Conservation (phyloP, 92 coral and sea anemone genomes). For the Porites evermanni region DNA sequence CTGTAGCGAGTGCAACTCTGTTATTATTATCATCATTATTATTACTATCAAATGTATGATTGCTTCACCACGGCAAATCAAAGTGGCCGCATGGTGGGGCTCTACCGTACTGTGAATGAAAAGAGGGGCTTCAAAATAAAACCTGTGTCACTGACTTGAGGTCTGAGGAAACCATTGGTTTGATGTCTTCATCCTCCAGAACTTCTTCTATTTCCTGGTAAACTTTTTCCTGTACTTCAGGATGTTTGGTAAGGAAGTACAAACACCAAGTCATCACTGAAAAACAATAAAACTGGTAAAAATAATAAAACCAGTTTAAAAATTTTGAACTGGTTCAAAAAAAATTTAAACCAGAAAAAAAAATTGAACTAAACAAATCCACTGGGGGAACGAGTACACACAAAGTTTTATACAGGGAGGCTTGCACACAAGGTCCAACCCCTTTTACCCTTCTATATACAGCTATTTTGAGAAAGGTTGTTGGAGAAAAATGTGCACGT, state of each 20-base stretch:
- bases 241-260: constrained; percentile 88
- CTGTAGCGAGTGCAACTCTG: too few relatives aligned
- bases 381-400: too few relatives aligned
- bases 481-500: too few relatives aligned
- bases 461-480: too few relatives aligned
- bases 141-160: constrained; percentile 66
- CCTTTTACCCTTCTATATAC: too few relatives aligned
- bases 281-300: not conserved
- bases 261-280: constrained; percentile 92
- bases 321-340: too few relatives aligned
- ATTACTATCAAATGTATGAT: too few relatives aligned
- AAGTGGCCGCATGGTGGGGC: too few relatives aligned
- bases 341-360: too few relatives aligned
- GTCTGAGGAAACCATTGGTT: constrained; percentile 71
- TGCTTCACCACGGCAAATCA: not conserved
- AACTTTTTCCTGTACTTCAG: constrained; percentile 89
- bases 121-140: not conserved
- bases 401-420: not conserved
- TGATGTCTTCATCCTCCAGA: constrained; percentile 83
- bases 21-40: too few relatives aligned
- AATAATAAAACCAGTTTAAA: too few relatives aligned
- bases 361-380: not conserved
- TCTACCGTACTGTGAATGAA: too few relatives aligned
- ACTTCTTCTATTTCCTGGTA: constrained; percentile 81
- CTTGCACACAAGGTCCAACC: not conserved